Base-by-base conservation (phyloP, 2,113 vertebrate species). In the Grammomys dolichurus region DNA sequence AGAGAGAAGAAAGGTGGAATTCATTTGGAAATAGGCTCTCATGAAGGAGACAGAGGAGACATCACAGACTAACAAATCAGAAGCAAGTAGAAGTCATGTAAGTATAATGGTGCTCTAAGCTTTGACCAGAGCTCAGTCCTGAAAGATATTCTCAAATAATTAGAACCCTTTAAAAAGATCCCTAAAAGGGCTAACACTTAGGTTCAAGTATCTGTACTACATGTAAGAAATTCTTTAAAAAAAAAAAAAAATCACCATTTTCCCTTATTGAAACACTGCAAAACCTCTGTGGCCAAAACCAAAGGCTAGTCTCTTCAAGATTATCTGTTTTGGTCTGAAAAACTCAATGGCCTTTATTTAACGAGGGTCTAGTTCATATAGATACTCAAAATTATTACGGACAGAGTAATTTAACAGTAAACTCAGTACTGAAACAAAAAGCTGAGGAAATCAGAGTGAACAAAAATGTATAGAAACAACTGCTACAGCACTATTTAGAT, bases 1-100 rank as follows among this genome's bases (percentile, higher is more conserved):
- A 88, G 96, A 93, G 84, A 82, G 93, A 84, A 93, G 40, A 91
- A 97, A 16, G 6, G 48, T 78, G 87, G 33, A 89, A 94, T 72
- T 88, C 76, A 95, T 70, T 70, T 75, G 40, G 12, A 89, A 40
- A 91, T 91, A 85, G 90, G 43, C 65, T 89, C 70, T 90, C 65
- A 95, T 13, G 36, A 20, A 95, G 72, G 88, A 69, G 65, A 94
- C 76, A 69, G 65, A 94, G 72, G 92, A 86, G 90, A 97, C 7
- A 93, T 48, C 76, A 84, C 26, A 82, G 80, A 91, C 5, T 17
- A 93, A 84, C 76, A 91, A 92, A 89, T 40, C 56, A 69, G 22
- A 90, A 91, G 36, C 75, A 43, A 96, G 33, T 26, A 67, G 48
- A 95, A 80, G 43, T 54, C 90, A 24, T 9, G 70, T 87, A 95